phyloP scores from a whole-genome alignment of 2,888 invertebrate species.

The Andrena camellia region DNA sequence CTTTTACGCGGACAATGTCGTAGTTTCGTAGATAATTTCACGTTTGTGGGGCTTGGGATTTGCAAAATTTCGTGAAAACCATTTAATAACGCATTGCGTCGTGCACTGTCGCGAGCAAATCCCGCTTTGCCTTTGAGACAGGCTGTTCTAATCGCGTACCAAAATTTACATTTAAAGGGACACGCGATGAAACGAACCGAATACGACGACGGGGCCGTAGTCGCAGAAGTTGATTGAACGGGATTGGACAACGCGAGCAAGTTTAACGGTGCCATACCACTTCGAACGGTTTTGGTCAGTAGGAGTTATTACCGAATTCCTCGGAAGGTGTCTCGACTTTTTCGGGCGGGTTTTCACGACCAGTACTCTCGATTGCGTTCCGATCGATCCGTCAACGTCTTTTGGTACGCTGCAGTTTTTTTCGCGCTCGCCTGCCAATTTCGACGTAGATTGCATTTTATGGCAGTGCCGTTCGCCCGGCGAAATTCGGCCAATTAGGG shows the following conservation, averaged over 20 bases:
- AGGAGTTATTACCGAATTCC: not conserved
- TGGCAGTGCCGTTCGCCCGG: constrained; percentile 6
- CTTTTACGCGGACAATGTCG: too few relatives aligned
- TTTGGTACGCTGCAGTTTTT: not conserved
- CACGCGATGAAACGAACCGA: constrained; percentile 41
- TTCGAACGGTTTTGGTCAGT: constrained; percentile 16
- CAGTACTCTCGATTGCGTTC: not conserved
- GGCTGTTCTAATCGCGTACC: constrained; percentile 30
- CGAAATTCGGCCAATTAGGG: constrained; percentile 38
- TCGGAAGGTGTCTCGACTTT: not conserved
- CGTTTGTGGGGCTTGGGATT: too few relatives aligned
- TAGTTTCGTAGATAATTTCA: too few relatives aligned
- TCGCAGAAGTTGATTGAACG: not conserved
- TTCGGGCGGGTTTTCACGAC: not conserved
- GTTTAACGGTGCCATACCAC: constrained; percentile 18
- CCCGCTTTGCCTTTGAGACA: constrained; percentile 23
- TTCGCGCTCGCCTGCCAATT: not conserved
- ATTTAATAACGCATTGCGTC: too few relatives aligned
- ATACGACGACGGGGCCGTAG: not conserved
- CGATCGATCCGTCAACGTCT: constrained; percentile 17
- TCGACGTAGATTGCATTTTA: constrained; percentile 13
- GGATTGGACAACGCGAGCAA: constrained; percentile 1
- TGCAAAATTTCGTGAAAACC: too few relatives aligned
- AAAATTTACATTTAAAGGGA: constrained; percentile 44
- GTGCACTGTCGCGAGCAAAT: too few relatives aligned